Conservation (phyloP, 1,140 invertebrate species). For the Pseudomyrmex flavicornis region DNA sequence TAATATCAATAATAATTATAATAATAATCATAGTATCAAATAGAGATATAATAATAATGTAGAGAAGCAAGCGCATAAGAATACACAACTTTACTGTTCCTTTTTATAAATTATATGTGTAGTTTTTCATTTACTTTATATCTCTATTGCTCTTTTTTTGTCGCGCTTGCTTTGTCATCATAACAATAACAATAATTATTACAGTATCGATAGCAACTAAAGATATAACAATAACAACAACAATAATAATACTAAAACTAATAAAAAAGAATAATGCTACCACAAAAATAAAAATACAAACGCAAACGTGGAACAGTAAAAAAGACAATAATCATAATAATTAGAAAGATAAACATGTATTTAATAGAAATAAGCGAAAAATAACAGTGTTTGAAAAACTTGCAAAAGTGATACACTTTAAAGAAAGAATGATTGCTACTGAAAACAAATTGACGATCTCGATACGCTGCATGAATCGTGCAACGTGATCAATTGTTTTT, state of each 20-base stretch:
- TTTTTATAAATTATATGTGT: no score
- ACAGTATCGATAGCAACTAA: conserved; percentile 11
- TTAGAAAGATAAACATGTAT: conserved; percentile 46
- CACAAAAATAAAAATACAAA: conserved; percentile 25
- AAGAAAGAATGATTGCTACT: neutral
- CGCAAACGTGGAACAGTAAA: conserved; percentile 19
- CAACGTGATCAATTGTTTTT: neutral
- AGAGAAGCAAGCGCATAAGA: no score
- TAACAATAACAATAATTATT: conserved; percentile 21
- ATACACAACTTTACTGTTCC: no score
- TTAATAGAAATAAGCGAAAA: conserved; percentile 59
- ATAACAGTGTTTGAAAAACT: conserved; percentile 39
- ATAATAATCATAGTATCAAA: no score
- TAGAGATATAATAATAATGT: no score
- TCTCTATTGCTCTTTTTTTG: neutral
- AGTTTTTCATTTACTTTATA: neutral
- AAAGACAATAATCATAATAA: conserved; percentile 35
- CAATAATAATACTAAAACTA: neutral
- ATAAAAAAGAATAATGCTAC: conserved; percentile 22
- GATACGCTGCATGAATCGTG: conserved; percentile 48
- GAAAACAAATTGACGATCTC: conserved; percentile 25
- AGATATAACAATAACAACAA: conserved; percentile 37
- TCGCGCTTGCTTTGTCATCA: conserved; percentile 19
- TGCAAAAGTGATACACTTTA: neutral
- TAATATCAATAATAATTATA: no score